Base-by-base conservation (phyloP, 2,113 vertebrate genomes). In the Antigone vipio region DNA sequence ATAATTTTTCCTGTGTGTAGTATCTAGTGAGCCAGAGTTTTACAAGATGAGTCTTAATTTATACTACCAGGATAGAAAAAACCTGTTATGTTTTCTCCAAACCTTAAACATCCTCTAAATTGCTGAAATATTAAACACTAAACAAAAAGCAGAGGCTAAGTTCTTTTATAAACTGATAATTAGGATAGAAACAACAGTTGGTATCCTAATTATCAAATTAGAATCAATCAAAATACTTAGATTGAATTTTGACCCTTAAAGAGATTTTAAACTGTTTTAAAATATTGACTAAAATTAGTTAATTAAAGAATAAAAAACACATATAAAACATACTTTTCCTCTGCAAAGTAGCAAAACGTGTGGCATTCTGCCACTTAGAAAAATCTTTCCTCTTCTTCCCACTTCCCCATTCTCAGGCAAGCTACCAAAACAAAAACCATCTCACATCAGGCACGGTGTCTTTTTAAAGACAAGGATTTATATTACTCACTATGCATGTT, bases 361-460 rank as follows among this genome's bases (percentile, higher is more conserved):
- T 44, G 44, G 1, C 23, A 12, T 69, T 68, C 42, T 82, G 35
- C 4, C 11, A 5, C 13, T 50, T 32, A n/a, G 17, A 62, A 77
- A 21, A 24, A 68, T 15, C 9, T 35, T 80, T 40, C 14, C 9
- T 38, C 26, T 53, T 81, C 35, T 90, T 83, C 15, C 21, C 9
- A 3, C 14, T 89, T 89, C 11, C 4, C 2, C 32, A 4, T 12
- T 38, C 21, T 45, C 49, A 45, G 35, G 35, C 15, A 49, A 69
- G 3, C 21, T 69, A 44, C 15, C 38, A n/a, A 88, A 88, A 19
- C 2, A 47, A 64, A 69, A 49, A 35, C 6, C 3, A 17, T 21
- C 6, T 64, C 12, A 16, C 0, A 0, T 55, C 27, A 49, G 24
- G 38, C 5, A 1, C 1, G 1, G 10, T 88, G 30, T 52, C 29